Evolutionary conservation across 2,113 vertebrate genomes (phyloP), one percentile per base, ranked within the genome.

Genomic region (Gyps fulvus): DNA sequence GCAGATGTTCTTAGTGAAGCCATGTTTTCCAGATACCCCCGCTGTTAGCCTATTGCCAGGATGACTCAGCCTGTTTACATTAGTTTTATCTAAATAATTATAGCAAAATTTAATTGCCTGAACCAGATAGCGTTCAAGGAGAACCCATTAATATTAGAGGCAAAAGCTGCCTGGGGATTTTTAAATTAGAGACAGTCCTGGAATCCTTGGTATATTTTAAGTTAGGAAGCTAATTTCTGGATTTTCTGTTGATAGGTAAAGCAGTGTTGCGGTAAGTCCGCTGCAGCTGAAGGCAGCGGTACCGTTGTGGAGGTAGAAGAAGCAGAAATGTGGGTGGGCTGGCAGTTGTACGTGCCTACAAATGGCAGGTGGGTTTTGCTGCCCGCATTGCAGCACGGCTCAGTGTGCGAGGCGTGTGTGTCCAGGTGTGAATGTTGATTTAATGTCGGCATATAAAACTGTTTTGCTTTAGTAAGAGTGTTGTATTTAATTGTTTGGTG

Each of bases 51-150:
- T 73, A 50, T 58, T 95, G 85, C 93, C 91, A 96, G 80, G 36
- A 67, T 92, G 96, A 97, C 34, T 97, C 91, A 95, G 78, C 74
- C 54, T 92, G 84, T 97, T 87, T 95, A 83, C 94, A 93, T 88
- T 83, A 94, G 89, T 90, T 94, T 94, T 95, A 87, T 95, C 87
- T 96, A 94, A 97, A 94, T 95, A 97, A 97, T 96, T 94, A 93
- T 21, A 69, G 86, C 69, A 94, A 91, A 92, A 90, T 78, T 84
- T 94, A 96, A 97, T 96, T 94, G 77, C 65, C 74, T 90, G 76
- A 97, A 74, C 87, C 80, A 94, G 87, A 91, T 93, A 96, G 74
- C 72, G 0, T 94, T 96, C 83, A 93, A 90, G 92, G 76, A 95
- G 90, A 96, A 97, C 81, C 78, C 83, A 90, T 95, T 92, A 96